Evolutionary conservation across 1,140 invertebrate species (phyloP).

Genomic region (Penaeus indicus): DNA sequence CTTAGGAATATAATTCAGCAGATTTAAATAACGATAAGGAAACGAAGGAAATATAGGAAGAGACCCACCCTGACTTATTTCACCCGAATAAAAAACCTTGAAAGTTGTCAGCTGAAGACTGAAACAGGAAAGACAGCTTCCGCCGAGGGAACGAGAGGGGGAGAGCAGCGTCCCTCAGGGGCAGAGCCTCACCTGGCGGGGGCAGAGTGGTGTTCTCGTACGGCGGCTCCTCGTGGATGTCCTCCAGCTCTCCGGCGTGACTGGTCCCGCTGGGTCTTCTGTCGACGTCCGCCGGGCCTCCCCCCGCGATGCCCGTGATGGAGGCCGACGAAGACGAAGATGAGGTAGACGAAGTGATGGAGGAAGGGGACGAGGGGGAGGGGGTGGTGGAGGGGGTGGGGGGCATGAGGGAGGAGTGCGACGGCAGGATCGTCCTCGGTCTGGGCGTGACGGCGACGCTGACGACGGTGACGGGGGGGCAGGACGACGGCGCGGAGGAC

Average conservation of each 20-base stretch:
- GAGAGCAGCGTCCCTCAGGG: not conserved
- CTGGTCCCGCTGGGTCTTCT: conserved; percentile 50
- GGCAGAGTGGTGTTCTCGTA: conserved; percentile 59
- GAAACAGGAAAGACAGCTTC: not conserved
- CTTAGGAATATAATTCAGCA: too few species aligned
- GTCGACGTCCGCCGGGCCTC: conserved; percentile 17
- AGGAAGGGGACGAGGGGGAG: conserved; percentile 37
- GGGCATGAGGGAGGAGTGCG: conserved; percentile 44
- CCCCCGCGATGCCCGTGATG: not conserved
- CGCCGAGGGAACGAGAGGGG: not conserved
- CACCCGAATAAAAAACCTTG: too few species aligned
- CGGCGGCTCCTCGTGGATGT: conserved; percentile 72
- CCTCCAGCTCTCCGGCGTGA: conserved; percentile 68
- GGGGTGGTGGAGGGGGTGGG: conserved; percentile 31
- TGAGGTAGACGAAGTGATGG: conserved; percentile 39
- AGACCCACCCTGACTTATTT: too few species aligned
- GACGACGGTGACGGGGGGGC: conserved; percentile 67
- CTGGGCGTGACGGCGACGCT: conserved; percentile 29
- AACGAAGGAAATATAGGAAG: too few species aligned
- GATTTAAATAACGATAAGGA: too few species aligned
- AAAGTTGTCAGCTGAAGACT: too few species aligned
- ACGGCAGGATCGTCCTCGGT: not conserved
- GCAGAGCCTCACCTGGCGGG: conserved; percentile 33
- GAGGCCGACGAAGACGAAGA: conserved; percentile 29
- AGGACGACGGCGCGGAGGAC: conserved; percentile 65